Evolutionary conservation across 2,113 vertebrate species (phyloP).

Genomic region (Oreocharis arfaki): DNA sequence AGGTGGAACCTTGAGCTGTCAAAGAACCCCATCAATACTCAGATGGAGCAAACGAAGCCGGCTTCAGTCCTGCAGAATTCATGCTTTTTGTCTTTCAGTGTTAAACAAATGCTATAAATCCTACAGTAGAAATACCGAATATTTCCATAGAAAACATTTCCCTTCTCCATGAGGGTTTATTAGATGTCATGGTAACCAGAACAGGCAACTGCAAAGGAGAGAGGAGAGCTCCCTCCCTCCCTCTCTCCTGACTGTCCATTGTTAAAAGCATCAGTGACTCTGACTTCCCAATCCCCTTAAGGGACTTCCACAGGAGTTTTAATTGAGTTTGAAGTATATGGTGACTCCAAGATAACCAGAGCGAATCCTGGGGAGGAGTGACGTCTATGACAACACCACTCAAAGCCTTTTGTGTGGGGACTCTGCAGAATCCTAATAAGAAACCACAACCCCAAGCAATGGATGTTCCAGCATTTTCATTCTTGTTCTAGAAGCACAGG

Average conservation of each 20-base stretch:
- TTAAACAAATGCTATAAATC: neutral
- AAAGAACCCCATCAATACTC: neutral
- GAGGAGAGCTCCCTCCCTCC: neutral
- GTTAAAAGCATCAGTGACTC: neutral
- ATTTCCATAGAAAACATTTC: neutral
- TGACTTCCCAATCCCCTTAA: neutral
- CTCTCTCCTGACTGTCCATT: neutral
- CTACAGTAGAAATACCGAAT: neutral
- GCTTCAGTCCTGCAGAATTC: neutral
- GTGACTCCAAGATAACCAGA: neutral
- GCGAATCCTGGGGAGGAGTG: neutral
- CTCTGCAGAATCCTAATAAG: neutral
- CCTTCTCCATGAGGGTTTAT: neutral
- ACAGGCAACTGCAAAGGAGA: neutral
- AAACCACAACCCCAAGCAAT: neutral
- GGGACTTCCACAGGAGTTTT: neutral
- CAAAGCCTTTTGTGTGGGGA: neutral
- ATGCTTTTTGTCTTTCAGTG: neutral
- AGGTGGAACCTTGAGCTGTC: neutral
- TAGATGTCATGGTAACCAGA: neutral
- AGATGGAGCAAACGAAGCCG: rapidly evolving
- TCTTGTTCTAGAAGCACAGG: neutral
- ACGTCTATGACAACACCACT: neutral
- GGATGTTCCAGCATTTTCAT: neutral
- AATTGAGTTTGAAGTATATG: neutral